Percentiles rank a stretch among this genome's conserved stretches.
Evolutionary conservation across 2,113 vertebrate species (phyloP).

Genomic region (mouse (Mus musculus)): GRCm39 chr1:129446501-129447000

Average conservation of each 20-base stretch:
- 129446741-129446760: neutral
- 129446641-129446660: constrained; percentile 16
- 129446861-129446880: neutral
- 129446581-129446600: neutral
- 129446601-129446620: constrained; percentile 25
- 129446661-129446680: neutral
- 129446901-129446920: neutral
- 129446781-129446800: neutral
- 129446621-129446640: neutral
- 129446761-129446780: neutral
- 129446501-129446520: neutral
- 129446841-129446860: neutral
- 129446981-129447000: neutral
- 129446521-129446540: constrained; percentile 16
- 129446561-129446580: neutral
- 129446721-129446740: neutral
- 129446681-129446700: neutral
- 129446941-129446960: neutral
- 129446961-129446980: neutral
- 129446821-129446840: neutral
- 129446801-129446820: neutral
- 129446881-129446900: constrained; percentile 33
- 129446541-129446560: constrained; percentile 39
- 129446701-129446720: neutral
- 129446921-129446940: neutral